These are phyloP conservation scores for Lepisosteus oculatus DNA, from an alignment of 2,113 vertebrate genomes.

Conservation along the genomic window DNA sequence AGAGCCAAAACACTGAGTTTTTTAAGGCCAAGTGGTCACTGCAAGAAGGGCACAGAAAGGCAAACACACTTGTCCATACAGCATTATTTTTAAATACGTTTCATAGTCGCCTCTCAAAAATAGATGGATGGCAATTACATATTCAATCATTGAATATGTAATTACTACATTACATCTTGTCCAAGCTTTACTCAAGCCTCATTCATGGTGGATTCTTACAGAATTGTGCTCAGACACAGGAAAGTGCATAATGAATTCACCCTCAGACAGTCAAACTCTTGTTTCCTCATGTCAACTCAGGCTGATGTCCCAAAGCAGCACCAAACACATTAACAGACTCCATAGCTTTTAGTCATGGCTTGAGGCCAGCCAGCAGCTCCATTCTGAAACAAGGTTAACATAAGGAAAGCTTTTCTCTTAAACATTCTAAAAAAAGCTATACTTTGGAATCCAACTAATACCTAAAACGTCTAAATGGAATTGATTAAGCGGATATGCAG, in stretches of 20 bases:
- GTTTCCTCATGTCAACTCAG: constrained; percentile 25
- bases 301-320: not conserved
- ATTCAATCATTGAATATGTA: constrained; percentile 41
- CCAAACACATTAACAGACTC: not conserved
- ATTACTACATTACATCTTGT: constrained; percentile 38
- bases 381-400: too few relatives aligned
- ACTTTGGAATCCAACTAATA: too few relatives aligned
- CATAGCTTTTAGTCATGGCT: not conserved
- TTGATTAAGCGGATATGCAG: too few relatives aligned
- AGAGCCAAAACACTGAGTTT: not conserved
- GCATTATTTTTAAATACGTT: not conserved
- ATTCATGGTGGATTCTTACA: constrained; percentile 2
- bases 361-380: not conserved
- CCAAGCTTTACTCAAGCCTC: not conserved
- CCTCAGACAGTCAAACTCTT: constrained; percentile 15
- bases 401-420: not conserved
- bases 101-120: constrained; percentile 33
- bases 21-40: not conserved
- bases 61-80: too few relatives aligned
- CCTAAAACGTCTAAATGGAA: too few relatives aligned
- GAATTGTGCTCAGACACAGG: not conserved
- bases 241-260: constrained; percentile 25
- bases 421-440: not conserved
- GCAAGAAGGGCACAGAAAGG: too few relatives aligned
- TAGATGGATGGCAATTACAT: constrained; percentile 21